Base-by-base conservation (phyloP, 2,113 vertebrate species). In the Cettia cetti region DNA sequence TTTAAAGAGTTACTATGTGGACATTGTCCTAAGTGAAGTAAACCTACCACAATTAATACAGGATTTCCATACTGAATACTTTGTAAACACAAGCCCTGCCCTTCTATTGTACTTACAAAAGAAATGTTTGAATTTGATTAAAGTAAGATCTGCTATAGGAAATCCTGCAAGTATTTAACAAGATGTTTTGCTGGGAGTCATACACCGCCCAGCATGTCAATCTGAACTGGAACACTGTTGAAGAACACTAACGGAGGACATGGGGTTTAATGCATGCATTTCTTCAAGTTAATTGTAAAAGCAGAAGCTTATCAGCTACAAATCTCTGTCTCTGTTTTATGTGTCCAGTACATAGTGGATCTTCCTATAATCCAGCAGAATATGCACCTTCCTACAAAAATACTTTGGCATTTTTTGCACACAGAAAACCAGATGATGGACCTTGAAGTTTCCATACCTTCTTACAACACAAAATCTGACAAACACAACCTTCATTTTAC, bases 41-140 rank as follows among this genome's bases (percentile, higher is more conserved):
- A 92, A 91, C 1, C 28, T 84, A 90, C 86, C 89, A 90, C 91
- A 93, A 96, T 96, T 97, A 93, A 97, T 87, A 95, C 95, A 95
- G 80, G 92, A 96, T 95, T 97, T 96, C 94, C 93, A 94, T 93
- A 95, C 65, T 56, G 94, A 89, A 87, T 56, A 72, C 79, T 96
- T 68, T 91, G 93, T 96, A 97, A 97, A 98, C 96, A 98, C 68
- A 87, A 94, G 75, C 54, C 76, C 86, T 94, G 97, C 92, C 90
- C 95, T 96, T 94, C 95, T 89, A 95, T 90, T 97, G 97, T 97
- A 91, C 81, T 92, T 95, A 82, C 42, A 77, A 96, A 94, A 97
- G 90, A 94, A 96, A 95, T 6, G 6, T 91, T 94, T 96, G 53
- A 93, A 92, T 95, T 96, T 96, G 93, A 97, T 96, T 97, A 96